Evolutionary conservation across 2,113 vertebrate species (phyloP), one percentile per base, ranked within the genome.

Genomic region (Perca fluviatilis): DNA sequence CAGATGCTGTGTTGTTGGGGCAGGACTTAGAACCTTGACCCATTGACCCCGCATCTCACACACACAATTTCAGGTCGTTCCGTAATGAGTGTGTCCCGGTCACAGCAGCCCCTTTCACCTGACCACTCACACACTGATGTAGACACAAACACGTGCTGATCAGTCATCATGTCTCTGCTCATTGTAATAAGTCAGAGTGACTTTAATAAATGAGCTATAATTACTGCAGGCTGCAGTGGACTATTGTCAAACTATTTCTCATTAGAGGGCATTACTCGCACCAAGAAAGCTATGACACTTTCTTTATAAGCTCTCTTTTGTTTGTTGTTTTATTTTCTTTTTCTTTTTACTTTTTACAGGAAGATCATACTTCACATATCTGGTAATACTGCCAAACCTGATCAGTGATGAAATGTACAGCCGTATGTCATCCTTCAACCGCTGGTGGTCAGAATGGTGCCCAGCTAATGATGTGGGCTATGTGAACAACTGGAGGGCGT

Each of bases 1-100:
- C 93, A 96, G 94, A 88, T 82, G 23, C 76, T 86, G 87, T 93
- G 92, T 94, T 95, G 94, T 95, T 94, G 86, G 86, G 92, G 92
- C 92, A 92, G 90, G 70, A 90, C 91, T 93, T 69, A 86, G 82
- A 91, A 91, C 91, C 74, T 65, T 91, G 93, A 94, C 93, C 93
- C 78, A 30, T 30, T 84, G 88, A 94, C 93, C 93, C 86, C 73
- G 70, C 74, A 85, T 87, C 81, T 47, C 77, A 85, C 77, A 50
- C 81, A 86, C 86, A 83, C 66, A 64, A 80, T 4, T 81, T 83
- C 64, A 73, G 68, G 82, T 78, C 4, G 51, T 49, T 93, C 86
- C 88, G 88, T 93, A 94, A 92, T 93, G 86, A 93, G 86, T 82
- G 86, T 79, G 91, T 90, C 80, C 64, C 80, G 87, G 91, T 94